Evolutionary conservation across 92 coral and sea anemone genomes (phyloP), one percentile per base, ranked within the genome.

Genomic region (Isaurus tuberculatus): DNA sequence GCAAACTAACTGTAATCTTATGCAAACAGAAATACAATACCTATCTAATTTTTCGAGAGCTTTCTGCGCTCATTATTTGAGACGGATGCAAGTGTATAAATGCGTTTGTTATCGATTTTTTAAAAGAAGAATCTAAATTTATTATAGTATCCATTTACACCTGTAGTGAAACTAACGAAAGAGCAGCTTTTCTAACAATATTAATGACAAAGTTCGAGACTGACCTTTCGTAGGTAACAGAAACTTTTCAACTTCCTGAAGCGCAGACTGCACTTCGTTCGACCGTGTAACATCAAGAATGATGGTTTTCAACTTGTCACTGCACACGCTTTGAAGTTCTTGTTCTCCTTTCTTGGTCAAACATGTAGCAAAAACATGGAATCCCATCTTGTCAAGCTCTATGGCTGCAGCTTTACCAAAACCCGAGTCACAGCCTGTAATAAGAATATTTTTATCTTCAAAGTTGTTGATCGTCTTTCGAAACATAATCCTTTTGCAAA

Each of bases 401-500:
- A 86, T 70, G 14, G 98, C 98, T 40, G 94, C 69, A 49, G 84
- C 88, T 60, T 85, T 92, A 16, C 98, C 98, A 60, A 95, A 95
- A 8, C 98, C 98, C 16, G 92, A 85, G 46, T 93, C 98, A 60
- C 98, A 95, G 66, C 98, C 98, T 32, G 98, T 95, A 27, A 95
- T 79, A 6, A 95, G 69, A 19, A 95, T 86, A 49, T 79, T 87
- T 66, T 91, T 93, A 27, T 86, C 72, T 17, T 70, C 74, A 43
- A 83, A 49, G 31, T 77, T 58, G 1, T 28, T 55, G 66, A 81
- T 53, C 61, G 70, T 13, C 28, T 32, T 60, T 43, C 44, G 68
- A 22, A 33, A 40, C 66, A 16, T 57, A 22, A 73, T n/a, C 55
- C 69, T 60, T 23, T 85, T 89, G 63, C 22, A 66, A 75, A 80